phyloP scores from a whole-genome alignment of 2,797 vertebrate species.

The Muscicapa striata region DNA sequence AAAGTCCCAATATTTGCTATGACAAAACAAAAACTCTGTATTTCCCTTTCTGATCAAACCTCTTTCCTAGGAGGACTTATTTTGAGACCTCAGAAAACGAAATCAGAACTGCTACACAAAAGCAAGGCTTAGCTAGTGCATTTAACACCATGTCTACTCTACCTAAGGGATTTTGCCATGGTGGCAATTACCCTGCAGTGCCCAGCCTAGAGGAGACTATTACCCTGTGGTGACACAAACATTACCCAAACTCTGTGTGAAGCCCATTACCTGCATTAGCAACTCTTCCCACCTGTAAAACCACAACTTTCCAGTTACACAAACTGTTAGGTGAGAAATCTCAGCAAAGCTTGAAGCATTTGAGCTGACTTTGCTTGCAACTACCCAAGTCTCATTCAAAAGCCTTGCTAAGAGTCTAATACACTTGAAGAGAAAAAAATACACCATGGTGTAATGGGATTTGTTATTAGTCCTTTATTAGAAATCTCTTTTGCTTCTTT shows the following conservation, averaged over 20 bases:
- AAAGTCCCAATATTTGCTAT: neutral
- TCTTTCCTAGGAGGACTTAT: neutral
- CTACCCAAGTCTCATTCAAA: conserved; percentile 39
- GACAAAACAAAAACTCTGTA: neutral
- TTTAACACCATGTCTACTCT: neutral
- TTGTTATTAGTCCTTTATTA: conserved; percentile 75
- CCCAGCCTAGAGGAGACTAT: neutral
- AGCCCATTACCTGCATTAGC: conserved; percentile 32
- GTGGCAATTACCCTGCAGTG: neutral
- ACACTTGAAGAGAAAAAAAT: conserved; percentile 52
- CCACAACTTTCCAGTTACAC: neutral
- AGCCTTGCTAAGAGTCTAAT: conserved; percentile 47
- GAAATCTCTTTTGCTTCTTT: conserved; percentile 70
- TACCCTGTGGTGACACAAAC: conserved; percentile 37
- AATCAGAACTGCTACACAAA: neutral
- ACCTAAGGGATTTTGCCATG: neutral
- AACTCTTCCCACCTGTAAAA: conserved; percentile 46
- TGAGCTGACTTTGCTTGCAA: conserved; percentile 28
- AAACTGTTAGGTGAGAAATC: conserved; percentile 17
- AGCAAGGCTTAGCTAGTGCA: neutral
- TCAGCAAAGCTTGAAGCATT: conserved; percentile 28
- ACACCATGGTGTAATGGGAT: conserved; percentile 59
- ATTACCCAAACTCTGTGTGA: neutral
- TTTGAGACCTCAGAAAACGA: neutral
- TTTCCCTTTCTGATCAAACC: neutral